Base-by-base conservation (phyloP, 2,888 invertebrate species). In the Yponomeuta sedellus region DNA sequence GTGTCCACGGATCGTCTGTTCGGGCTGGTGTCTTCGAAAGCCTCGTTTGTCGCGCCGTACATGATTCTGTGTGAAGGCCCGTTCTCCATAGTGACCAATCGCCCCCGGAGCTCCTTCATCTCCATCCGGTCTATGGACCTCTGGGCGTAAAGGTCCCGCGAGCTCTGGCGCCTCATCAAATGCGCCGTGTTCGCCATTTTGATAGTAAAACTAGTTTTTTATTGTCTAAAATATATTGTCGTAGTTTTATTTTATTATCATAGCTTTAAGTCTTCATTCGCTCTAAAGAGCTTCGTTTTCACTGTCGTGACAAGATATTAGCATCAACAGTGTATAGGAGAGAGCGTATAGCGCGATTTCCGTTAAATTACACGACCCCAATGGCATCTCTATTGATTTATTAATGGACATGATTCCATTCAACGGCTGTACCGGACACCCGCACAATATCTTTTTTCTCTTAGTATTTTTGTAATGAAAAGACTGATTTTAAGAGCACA, bases 131-230 rank as follows among this genome's bases (percentile, higher is more conserved):
- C 97, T 74, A 97, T 85, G 65, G 96, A 97, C 70, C 95, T 94
- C 83, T 97, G 96, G 16, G 93, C 94, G 78, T 95, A 94, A 63
- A 97, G 92, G 78, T 97, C 97, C 72, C 97, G 93, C 68, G 97
- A 97, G 84, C 97, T 97, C 86, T 97, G 97, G 67, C 97, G 93
- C 73, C 97, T 93, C 79, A 97, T 94, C 80, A 97, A 92, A 87
- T 97, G 97, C 67, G 97, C 97, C 74, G 97, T 96, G 85, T 97
- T 97, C 78, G 97, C 97, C 97, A 97, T 97, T 76, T 85, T 88
- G 61, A 34, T 34, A 16, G 16, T 52, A 52, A 52, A 52, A 52
- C 44, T 52, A 52, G 2, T 52, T 28, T 16, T 28, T 34, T 61
- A 22, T 34, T 62, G 3, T 25, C 71, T 74, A 75, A 52, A 52